Evolutionary conservation across 2,797 vertebrate species (phyloP).

Genomic region (Peromyscus aztecus): DNA sequence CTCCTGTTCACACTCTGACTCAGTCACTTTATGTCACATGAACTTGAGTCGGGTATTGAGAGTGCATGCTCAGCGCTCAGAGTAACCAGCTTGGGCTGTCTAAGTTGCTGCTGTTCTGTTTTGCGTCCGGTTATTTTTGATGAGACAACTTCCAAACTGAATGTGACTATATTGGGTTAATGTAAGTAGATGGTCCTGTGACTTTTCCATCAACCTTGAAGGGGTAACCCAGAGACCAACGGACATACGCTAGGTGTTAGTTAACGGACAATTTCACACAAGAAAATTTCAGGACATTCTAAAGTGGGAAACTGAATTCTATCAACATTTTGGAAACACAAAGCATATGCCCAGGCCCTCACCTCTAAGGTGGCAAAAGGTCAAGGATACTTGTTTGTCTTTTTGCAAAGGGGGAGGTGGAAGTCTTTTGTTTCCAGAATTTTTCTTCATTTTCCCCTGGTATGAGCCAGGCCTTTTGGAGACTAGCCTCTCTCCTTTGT

Average conservation of each 20-base stretch:
- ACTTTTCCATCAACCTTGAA: slow-evolving; percentile 4
- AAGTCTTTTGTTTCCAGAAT: slow-evolving; percentile 80
- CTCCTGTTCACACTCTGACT: background rate
- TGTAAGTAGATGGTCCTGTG: slow-evolving; percentile 8
- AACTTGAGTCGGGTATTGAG: background rate
- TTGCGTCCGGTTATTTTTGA: slow-evolving; percentile 56
- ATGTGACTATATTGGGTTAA: background rate
- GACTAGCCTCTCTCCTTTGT: slow-evolving; percentile 64
- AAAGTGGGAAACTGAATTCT: background rate
- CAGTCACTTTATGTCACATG: background rate
- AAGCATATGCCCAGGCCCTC: background rate
- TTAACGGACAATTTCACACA: slow-evolving; percentile 47
- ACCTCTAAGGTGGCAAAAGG: slow-evolving; percentile 8
- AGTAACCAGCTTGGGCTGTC: background rate
- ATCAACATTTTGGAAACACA: slow-evolving; percentile 1
- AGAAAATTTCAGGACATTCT: slow-evolving; percentile 33
- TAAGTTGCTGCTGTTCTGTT: background rate
- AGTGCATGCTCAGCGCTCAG: background rate
- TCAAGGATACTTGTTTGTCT: slow-evolving; percentile 50
- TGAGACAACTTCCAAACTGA: slow-evolving; percentile 46
- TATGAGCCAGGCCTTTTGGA: slow-evolving; percentile 75
- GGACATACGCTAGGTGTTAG: background rate
- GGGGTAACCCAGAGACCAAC: background rate
- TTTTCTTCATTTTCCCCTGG: slow-evolving; percentile 67
- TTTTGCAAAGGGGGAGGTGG: slow-evolving; percentile 60